phyloP scores from a whole-genome alignment of 2,888 invertebrate species.

The Anthoptus insignis region DNA sequence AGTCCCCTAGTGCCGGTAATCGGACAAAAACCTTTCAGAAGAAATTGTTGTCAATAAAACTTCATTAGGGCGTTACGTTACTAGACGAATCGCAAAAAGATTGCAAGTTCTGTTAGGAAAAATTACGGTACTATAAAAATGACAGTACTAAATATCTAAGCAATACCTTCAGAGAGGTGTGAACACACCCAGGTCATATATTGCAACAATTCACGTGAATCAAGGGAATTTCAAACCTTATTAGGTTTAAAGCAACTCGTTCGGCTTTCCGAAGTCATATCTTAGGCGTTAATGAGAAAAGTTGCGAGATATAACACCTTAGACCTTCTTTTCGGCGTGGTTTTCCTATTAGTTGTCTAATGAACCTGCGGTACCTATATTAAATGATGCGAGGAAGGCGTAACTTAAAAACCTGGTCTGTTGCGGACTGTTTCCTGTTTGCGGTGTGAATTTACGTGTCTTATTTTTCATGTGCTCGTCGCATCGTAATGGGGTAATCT shows the following conservation, averaged over 20 bases:
- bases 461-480: conserved; percentile 40
- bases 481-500: background rate
- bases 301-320: conserved; percentile 7
- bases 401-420: conserved; percentile 30
- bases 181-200: background rate
- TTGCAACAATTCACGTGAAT: background rate
- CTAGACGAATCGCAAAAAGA: no score
- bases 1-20: no score
- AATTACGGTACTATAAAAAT: background rate
- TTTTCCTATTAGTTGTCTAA: conserved; percentile 17
- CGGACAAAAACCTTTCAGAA: no score
- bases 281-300: conserved; percentile 29
- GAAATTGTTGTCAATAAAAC: no score
- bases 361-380: conserved; percentile 11
- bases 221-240: background rate
- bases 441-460: conserved; percentile 55
- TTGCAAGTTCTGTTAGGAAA: no score
- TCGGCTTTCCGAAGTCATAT: conserved; percentile 2
- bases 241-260: conserved; percentile 7
- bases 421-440: conserved; percentile 43
- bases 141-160: background rate
- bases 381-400: conserved; percentile 11
- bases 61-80: no score
- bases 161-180: background rate
- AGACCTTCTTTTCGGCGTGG: conserved; percentile 13